A percentile compares a stretch with the other conserved stretches of the same genome.
Evolutionary conservation across 1,140 invertebrate species (phyloP).

Genomic region (Papilio xuthus): DNA sequence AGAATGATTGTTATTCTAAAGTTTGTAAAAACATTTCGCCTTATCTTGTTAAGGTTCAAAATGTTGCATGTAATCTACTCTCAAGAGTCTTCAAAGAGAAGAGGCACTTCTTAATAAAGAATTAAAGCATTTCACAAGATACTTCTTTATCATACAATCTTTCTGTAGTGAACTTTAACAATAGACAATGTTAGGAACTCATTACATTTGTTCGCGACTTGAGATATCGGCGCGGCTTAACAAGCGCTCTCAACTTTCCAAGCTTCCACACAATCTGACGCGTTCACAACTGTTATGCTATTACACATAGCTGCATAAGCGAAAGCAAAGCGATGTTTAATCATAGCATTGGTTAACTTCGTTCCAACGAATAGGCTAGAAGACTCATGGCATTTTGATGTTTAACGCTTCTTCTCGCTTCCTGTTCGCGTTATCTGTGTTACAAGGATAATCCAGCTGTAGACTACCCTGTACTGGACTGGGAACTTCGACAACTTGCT

Average conservation of each 20-base stretch:
- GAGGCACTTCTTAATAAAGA: neutral
- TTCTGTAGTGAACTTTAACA: neutral
- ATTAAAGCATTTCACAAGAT: neutral
- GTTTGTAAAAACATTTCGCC: too few species aligned
- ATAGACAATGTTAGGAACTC: constrained; percentile 3
- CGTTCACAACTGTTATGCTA: neutral
- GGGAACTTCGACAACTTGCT: neutral
- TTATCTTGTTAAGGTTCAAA: too few species aligned
- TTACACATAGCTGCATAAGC: too few species aligned
- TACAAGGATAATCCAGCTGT: neutral
- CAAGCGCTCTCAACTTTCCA: neutral
- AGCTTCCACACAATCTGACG: constrained; percentile 2
- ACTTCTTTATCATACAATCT: neutral
- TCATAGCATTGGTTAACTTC: too few species aligned
- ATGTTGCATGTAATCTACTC: too few species aligned
- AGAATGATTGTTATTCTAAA: too few species aligned
- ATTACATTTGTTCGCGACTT: constrained; percentile 19
- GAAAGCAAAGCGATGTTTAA: too few species aligned
- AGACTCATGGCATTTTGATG: too few species aligned
- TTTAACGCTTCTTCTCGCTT: neutral
- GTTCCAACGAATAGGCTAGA: too few species aligned
- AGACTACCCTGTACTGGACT: neutral
- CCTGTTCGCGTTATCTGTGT: neutral
- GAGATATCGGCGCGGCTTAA: constrained; percentile 18
- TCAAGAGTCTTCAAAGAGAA: too few species aligned